Conservation (phyloP, 2,888 invertebrate genomes). For the Eilema depressum region DNA sequence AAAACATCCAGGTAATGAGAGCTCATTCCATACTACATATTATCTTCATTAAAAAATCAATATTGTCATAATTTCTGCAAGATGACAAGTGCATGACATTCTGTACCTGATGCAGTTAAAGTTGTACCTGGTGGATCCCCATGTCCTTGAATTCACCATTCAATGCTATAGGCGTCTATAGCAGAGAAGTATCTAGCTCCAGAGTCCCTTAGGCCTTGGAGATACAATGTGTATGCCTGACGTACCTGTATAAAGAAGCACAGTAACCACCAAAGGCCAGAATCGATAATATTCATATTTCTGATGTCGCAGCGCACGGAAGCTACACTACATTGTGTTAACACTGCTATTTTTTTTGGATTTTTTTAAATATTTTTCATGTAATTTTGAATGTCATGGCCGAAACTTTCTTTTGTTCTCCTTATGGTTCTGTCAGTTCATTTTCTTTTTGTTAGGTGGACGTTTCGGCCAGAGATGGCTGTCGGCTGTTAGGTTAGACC, state of each 20-base stretch:
- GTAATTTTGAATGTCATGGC: slow-evolving; percentile 68
- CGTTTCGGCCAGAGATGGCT: slow-evolving; percentile 51
- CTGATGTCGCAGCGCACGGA: slow-evolving; percentile 30
- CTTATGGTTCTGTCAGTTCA: slow-evolving; percentile 45
- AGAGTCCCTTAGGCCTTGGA: background rate
- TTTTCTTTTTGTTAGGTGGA: slow-evolving; percentile 44
- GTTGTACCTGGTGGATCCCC: background rate
- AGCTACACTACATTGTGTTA: slow-evolving; percentile 63
- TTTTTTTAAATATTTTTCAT: slow-evolving; percentile 55
- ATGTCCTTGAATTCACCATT: background rate
- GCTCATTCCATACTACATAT: background rate
- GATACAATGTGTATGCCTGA: background rate
- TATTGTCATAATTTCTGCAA: background rate
- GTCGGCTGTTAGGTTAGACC: slow-evolving; percentile 25
- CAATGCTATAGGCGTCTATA: no score
- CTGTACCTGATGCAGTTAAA: background rate
- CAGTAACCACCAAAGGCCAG: slow-evolving; percentile 69
- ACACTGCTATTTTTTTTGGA: slow-evolving; percentile 10
- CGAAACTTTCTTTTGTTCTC: slow-evolving; percentile 74
- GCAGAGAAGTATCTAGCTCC: background rate
- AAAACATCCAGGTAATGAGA: background rate
- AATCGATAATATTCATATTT: slow-evolving; percentile 68
- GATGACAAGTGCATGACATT: slow-evolving; percentile 1
- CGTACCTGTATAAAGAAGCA: slow-evolving; percentile 73
- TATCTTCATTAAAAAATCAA: background rate